phyloP scores from a whole-genome alignment of 2,797 vertebrate genomes.

The Enteromius fasciolatus region DNA sequence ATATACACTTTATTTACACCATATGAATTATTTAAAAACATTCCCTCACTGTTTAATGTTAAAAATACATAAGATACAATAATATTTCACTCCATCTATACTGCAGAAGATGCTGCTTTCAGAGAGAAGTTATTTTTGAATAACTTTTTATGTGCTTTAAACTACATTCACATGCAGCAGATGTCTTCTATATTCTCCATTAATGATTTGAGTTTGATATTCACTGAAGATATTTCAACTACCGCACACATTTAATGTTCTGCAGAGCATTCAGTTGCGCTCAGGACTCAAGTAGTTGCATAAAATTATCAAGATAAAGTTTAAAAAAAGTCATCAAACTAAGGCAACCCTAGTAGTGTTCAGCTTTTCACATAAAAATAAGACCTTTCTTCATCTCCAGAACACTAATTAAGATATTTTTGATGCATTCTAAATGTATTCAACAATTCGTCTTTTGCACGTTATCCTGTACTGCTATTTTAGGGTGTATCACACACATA shows the following conservation, averaged over 20 bases:
- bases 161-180: not conserved
- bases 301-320: not conserved
- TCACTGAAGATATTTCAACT: not conserved
- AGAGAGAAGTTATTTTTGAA: not conserved
- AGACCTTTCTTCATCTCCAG: too few relatives aligned
- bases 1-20: not conserved
- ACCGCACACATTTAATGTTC: not conserved
- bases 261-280: not conserved
- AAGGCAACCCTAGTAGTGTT: not conserved
- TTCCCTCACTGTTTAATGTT: not conserved
- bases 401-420: too few relatives aligned
- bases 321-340: not conserved
- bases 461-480: too few relatives aligned
- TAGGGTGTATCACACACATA: too few relatives aligned
- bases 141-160: not conserved
- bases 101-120: not conserved
- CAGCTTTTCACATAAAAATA: too few relatives aligned
- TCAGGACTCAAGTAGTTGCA: not conserved
- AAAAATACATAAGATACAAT: not conserved
- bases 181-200: not conserved
- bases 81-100: not conserved
- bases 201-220: not conserved
- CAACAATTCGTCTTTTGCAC: too few relatives aligned
- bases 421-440: too few relatives aligned
- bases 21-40: not conserved